Percentiles rank a stretch among this genome's conserved stretches.
Evolutionary conservation across 2,113 vertebrate genomes (phyloP).

Genomic region (Danio rerio): GRCz12tu NC_133184.1:518001-518500

Average conservation of each 20-base stretch:
- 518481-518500: too few relatives aligned
- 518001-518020: too few relatives aligned
- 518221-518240: slow-evolving; percentile 77
- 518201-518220: slow-evolving; percentile 75
- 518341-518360: slow-evolving; percentile 63
- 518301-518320: slow-evolving; percentile 77
- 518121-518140: slow-evolving; percentile 78
- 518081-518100: slow-evolving; percentile 63
- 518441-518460: neutral
- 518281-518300: slow-evolving; percentile 73
- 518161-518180: slow-evolving; percentile 77
- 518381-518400: slow-evolving; percentile 2
- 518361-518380: slow-evolving; percentile 60
- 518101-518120: slow-evolving; percentile 79
- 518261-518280: slow-evolving; percentile 72
- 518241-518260: slow-evolving; percentile 70
- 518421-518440: neutral
- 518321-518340: slow-evolving; percentile 71
- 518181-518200: slow-evolving; percentile 78
- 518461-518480: too few relatives aligned
- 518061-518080: too few relatives aligned
- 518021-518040: too few relatives aligned
- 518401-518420: neutral
- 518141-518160: slow-evolving; percentile 77
- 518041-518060: too few relatives aligned